Conservation (phyloP, 1,140 invertebrate species). For the Trichonephila inaurata region DNA sequence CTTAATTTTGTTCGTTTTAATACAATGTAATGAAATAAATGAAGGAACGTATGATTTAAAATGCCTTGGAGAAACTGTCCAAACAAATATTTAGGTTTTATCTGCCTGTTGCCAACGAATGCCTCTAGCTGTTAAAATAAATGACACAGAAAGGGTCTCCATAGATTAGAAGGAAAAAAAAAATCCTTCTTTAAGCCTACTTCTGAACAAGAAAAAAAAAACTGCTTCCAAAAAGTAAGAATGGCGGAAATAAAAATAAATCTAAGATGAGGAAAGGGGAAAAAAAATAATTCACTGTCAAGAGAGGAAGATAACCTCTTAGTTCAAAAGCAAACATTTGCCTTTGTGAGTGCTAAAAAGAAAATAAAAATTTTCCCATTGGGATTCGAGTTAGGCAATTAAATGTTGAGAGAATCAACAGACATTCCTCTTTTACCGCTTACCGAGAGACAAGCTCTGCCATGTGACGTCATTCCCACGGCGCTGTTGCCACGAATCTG, state of each 20-base stretch:
- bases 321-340: slow-evolving; percentile 65
- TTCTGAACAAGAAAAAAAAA: neutral
- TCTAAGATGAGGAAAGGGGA: neutral
- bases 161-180: neutral
- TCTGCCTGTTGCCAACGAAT: neutral
- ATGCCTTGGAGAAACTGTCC: neutral
- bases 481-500: slow-evolving; percentile 56
- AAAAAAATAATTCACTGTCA: slow-evolving; percentile 22
- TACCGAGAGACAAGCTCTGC: neutral
- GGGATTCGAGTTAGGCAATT: slow-evolving; percentile 55
- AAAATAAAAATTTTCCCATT: neutral
- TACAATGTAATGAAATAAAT: neutral
- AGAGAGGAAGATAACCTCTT: slow-evolving; percentile 56
- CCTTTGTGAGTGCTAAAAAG: slow-evolving; percentile 3
- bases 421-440: slow-evolving; percentile 39
- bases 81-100: neutral
- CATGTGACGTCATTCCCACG: neutral
- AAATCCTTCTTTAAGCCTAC: neutral
- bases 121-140: slow-evolving; percentile 9
- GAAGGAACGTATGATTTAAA: neutral
- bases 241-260: slow-evolving; percentile 9
- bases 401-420: slow-evolving; percentile 60
- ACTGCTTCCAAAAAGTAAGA: neutral
- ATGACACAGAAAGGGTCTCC: neutral
- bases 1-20: too few relatives aligned